Evolutionary conservation across 1,140 invertebrate species (phyloP).

Genomic region (Lepidurus arcticus): DNA sequence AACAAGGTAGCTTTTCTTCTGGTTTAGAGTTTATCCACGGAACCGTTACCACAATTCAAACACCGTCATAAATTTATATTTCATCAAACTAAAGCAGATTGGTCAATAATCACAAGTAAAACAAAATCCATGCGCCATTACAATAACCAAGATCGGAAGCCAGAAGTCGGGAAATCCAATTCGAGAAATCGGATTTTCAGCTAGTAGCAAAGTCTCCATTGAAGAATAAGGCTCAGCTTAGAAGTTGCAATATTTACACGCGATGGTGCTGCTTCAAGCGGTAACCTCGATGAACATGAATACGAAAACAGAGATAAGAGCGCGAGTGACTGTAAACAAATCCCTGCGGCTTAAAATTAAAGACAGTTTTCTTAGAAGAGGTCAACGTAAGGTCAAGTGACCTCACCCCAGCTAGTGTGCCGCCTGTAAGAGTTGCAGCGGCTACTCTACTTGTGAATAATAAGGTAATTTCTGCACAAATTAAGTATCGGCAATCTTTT

Average conservation of each 20-base stretch:
- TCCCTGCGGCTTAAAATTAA: not conserved
- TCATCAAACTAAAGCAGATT: no score
- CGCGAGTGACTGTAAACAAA: not conserved
- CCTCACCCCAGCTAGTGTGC: no score
- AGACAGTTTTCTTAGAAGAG: not conserved
- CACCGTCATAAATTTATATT: no score
- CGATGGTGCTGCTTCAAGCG: no score
- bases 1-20: not conserved
- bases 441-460: no score
- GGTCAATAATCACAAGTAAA: not conserved
- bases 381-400: not conserved
- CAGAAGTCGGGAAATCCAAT: not conserved
- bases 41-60: no score
- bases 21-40: not conserved
- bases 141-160: not conserved
- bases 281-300: no score
- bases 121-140: constrained; percentile 15
- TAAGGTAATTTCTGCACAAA: no score
- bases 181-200: not conserved
- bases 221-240: not conserved
- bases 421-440: no score
- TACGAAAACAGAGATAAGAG: not conserved
- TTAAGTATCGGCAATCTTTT: no score
- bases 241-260: no score
- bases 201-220: not conserved